Conservation (phyloP, 2,113 vertebrate genomes). For the Gadus chalcogrammus region DNA sequence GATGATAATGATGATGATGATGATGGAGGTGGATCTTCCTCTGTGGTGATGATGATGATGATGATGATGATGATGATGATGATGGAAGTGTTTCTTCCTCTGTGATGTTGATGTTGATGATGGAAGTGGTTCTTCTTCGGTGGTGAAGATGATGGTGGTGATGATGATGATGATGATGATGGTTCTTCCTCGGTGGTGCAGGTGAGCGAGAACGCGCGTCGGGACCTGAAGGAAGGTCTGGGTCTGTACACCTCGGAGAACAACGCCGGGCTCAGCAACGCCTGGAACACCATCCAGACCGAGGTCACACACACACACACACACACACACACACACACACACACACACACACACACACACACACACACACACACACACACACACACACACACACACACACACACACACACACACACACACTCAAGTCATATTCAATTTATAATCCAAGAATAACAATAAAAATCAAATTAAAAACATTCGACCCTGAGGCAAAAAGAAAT, state of each 20-base stretch:
- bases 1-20: neutral
- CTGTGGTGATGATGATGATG: neutral
- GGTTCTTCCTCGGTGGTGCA: conserved; percentile 44
- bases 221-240: conserved; percentile 90
- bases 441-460: no score
- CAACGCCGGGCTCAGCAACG: conserved; percentile 90
- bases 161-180: neutral
- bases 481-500: no score
- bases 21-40: no score
- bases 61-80: no score
- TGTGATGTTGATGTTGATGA: no score
- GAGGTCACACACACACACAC: conserved; percentile 71
- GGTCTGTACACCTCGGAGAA: conserved; percentile 88
- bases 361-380: neutral
- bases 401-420: no score
- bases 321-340: neutral
- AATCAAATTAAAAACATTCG: no score
- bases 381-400: neutral
- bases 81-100: no score
- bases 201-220: conserved; percentile 89
- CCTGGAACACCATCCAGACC: conserved; percentile 95
- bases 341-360: neutral
- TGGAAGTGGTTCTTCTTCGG: no score
- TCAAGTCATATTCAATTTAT: no score
- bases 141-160: neutral